Conservation (phyloP, 2,113 vertebrate genomes). For the Macaca mulatta region DNA sequence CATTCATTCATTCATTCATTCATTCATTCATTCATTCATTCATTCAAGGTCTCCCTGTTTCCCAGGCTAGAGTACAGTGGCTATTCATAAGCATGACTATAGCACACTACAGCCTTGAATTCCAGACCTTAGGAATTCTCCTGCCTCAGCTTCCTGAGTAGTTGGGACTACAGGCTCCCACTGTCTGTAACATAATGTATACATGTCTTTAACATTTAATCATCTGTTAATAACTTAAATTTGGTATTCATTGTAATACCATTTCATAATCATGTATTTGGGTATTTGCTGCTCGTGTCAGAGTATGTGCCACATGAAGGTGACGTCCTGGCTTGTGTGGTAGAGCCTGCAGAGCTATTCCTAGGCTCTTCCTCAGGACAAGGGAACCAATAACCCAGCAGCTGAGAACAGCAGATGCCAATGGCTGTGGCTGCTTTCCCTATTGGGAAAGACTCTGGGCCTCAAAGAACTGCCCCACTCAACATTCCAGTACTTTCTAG, state of each 20-base stretch:
- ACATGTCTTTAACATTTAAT: not conserved
- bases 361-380: not conserved
- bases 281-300: not conserved
- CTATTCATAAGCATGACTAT: too few relatives aligned
- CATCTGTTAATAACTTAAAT: not conserved
- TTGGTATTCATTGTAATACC: not conserved
- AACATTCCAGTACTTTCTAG: not conserved
- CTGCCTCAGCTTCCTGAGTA: too few relatives aligned
- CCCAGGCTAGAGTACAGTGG: too few relatives aligned
- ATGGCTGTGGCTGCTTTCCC: not conserved
- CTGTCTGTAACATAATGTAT: not conserved
- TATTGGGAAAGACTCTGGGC: not conserved
- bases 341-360: not conserved
- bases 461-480: not conserved
- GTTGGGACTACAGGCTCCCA: not conserved
- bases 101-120: too few relatives aligned
- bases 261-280: not conserved
- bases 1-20: too few relatives aligned
- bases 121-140: too few relatives aligned
- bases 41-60: too few relatives aligned
- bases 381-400: not conserved
- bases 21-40: too few relatives aligned
- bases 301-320: not conserved
- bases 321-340: not conserved
- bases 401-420: not conserved